Evolutionary conservation across 1,140 invertebrate genomes (phyloP), one percentile per base, ranked within the genome.

Genomic region (Drosophila bocki): DNA sequence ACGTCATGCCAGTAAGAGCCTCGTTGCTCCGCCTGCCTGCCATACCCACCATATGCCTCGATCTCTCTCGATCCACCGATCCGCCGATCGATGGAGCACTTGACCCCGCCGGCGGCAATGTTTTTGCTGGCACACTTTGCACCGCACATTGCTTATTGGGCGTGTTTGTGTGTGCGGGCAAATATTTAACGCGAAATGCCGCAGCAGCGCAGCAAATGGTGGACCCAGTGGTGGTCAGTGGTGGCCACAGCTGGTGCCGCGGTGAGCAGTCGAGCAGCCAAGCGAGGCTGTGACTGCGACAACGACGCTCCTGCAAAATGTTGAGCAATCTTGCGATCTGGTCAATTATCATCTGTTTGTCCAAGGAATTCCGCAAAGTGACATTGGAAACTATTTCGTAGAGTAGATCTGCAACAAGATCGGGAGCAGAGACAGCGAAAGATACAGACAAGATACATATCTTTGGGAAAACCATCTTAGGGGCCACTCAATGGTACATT

Each of bases 161-260:
- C 81, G 84, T 83, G 83, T 91, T 29, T 26, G 32, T 77, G 37
- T 77, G 62, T 70, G 64, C 75, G 53, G 75, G 86, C 62, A 90
- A 90, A 90, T 90, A 90, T 90, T 90, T 72, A 85, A 85, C 81
- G 85, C 85, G 85, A 90, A 90, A 88, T 88, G 71, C 85, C 85
- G 61, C 58, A 67, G 61, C 58, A 71, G 74, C 68, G 32, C 45
- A 50, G 63, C 51, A 65, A 78, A 60, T 78, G 75, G 74, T 48
- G 47, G 45, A 48, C 62, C 75, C 19, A 70, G 51, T 39, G 50
- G 51, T 64, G 74, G 37, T 64, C 48, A 47, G 65, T 37, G 32
- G 51, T 19, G 29, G n/a, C 32, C 29, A 35, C 61, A 58, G 58
- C 54, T 60, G 44, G 54, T 41, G 29, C 53, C 32, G 22, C 44